Evolutionary conservation across 1,140 invertebrate species (phyloP).

Genomic region (Zaprionus camerounensis): DNA sequence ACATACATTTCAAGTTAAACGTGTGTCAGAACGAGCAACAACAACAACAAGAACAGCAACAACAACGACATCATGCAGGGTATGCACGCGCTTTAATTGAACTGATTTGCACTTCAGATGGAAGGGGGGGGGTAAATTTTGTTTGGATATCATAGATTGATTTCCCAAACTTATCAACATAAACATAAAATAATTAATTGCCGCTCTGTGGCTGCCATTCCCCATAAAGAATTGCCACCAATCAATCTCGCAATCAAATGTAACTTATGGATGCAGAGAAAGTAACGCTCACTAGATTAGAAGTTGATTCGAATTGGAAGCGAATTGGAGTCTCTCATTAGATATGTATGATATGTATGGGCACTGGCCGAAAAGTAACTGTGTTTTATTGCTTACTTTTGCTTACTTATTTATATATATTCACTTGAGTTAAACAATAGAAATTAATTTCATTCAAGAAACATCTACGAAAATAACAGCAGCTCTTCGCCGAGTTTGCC

Average conservation of each 20-base stretch:
- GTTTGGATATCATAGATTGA: background rate
- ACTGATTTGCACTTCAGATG: slow-evolving; percentile 64
- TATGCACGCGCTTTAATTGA: slow-evolving; percentile 64
- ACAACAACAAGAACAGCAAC: slow-evolving; percentile 17
- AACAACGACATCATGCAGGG: slow-evolving; percentile 53
- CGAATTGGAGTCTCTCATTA: background rate
- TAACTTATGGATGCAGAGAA: no score
- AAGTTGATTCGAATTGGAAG: background rate
- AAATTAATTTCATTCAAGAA: slow-evolving; percentile 80
- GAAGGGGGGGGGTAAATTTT: slow-evolving; percentile 27
- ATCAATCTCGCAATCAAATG: background rate
- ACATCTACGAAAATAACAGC: slow-evolving; percentile 55
- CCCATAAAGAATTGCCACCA: background rate
- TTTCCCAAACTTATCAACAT: background rate
- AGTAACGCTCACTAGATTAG: background rate
- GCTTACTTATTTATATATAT: slow-evolving; percentile 37
- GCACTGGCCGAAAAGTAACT: slow-evolving; percentile 35
- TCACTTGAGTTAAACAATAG: slow-evolving; percentile 63
- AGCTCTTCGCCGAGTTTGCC: background rate
- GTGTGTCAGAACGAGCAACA: slow-evolving; percentile 37
- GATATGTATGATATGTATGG: background rate
- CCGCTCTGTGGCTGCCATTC: background rate
- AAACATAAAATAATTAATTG: background rate
- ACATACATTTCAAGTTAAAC: slow-evolving; percentile 48
- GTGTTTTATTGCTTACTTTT: slow-evolving; percentile 38